Evolutionary conservation across 2,113 vertebrate species (phyloP).

Genomic region (Stegastes partitus): DNA sequence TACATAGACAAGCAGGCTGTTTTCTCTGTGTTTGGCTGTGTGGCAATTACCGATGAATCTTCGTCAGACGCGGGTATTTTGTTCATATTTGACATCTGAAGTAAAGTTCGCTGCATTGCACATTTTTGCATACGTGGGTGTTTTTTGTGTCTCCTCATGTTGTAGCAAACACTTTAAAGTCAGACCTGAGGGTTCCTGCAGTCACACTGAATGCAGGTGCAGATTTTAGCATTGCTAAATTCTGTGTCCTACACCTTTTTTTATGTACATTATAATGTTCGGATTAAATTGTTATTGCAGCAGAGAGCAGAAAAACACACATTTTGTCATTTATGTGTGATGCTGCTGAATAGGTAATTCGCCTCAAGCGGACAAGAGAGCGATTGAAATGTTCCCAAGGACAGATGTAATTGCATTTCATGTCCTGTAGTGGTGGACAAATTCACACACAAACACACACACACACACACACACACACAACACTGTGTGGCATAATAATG

Average conservation of each 20-base stretch:
- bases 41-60: conserved; percentile 8
- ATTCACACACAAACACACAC: conserved; percentile 35
- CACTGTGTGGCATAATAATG: conserved; percentile 30
- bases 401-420: conserved; percentile 76
- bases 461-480: conserved; percentile 28
- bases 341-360: conserved; percentile 63
- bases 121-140: background rate
- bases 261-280: conserved; percentile 20
- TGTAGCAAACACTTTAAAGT: background rate
- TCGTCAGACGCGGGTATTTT: conserved; percentile 28
- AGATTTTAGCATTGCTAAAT: background rate
- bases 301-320: background rate
- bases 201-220: background rate
- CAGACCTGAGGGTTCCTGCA: background rate
- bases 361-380: conserved; percentile 45
- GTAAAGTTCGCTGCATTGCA: background rate
- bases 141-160: background rate
- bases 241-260: background rate
- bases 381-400: conserved; percentile 71
- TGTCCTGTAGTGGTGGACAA: conserved; percentile 45
- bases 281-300: conserved; percentile 20
- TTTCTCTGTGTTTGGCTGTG: conserved; percentile 9
- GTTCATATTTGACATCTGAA: background rate
- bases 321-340: conserved; percentile 20
- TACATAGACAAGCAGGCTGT: background rate